Evolutionary conservation across 1,140 invertebrate species (phyloP), one percentile per base, ranked within the genome.

Genomic region (Limonius californicus): DNA sequence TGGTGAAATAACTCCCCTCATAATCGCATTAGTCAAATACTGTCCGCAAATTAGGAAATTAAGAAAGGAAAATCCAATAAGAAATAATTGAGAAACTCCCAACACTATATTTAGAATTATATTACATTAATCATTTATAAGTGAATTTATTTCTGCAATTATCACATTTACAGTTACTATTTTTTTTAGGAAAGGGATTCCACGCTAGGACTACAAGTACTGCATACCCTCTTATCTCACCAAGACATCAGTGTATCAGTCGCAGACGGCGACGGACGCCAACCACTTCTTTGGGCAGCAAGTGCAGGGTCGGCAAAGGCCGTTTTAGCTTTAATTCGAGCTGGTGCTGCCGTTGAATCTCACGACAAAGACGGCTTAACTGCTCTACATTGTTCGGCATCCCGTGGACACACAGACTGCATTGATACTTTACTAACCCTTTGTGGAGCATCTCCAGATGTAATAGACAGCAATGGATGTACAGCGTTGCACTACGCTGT

Each of bases 401-500:
- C 93, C 12, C 81, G 96, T 61, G 97, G 97, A 2, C 94, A 99
- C 74, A 89, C 89, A 0, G 90, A 95, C 69, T 97, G 95, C 72
- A 81, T 98, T 21, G 94, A 98, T 66, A 90, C 89, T 1, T 78
- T 99, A 21, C 84, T 98, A 0, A 90, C 89, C n/a, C 79, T 96
- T 0, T 96, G 93, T 70, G 91, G 91, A 0, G 89, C 91, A 1
- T 86, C 91, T 11, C 89, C 94, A 0, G 92, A 97, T 74, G 83
- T 89, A 3, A 85, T 85, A 18, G 95, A 99, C 74, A 87, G 86
- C 11, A 95, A 96, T 71, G 94, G 94, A 0, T 98, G 96, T 74
- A 96, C 96, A 0, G 90, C 97, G 0, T 76, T 99, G 1, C 98
- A 98, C 77, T 99, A 99, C 76, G 91, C 96, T 1, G 93, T 95